phyloP scores from a whole-genome alignment of 2,113 vertebrate genomes.

The Petromus typicus region DNA sequence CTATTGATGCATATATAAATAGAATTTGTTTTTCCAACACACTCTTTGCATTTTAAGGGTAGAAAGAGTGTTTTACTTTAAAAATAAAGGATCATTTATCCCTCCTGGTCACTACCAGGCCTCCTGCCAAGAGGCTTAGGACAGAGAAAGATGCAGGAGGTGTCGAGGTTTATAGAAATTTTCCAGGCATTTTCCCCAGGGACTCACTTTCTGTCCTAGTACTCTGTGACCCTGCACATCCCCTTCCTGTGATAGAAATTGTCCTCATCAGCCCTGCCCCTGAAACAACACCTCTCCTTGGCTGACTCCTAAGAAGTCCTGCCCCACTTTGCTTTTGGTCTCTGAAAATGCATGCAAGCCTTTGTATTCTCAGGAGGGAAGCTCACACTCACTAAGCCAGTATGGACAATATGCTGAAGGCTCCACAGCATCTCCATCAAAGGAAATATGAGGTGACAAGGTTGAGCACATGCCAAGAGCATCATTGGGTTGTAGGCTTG shows the following conservation, averaged over 20 bases:
- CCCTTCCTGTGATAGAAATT: neutral
- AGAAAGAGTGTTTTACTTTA: neutral
- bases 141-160: neutral
- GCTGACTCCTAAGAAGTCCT: neutral
- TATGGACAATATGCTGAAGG: neutral
- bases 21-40: constrained; percentile 33
- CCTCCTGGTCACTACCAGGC: neutral
- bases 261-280: neutral
- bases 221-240: neutral
- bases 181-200: neutral
- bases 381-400: neutral
- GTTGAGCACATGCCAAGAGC: neutral
- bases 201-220: neutral
- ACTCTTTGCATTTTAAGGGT: neutral
- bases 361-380: neutral
- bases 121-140: neutral
- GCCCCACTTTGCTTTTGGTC: neutral
- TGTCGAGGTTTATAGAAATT: neutral
- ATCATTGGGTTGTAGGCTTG: neutral
- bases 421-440: neutral
- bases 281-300: neutral
- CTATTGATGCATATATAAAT: neutral
- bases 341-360: neutral
- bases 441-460: too few species aligned
- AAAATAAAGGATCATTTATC: neutral